A percentile compares a stretch with the other conserved stretches of the same genome.
phyloP scores from a whole-genome alignment of 2,797 vertebrate genomes.

The Atherinosoma microstoma region DNA sequence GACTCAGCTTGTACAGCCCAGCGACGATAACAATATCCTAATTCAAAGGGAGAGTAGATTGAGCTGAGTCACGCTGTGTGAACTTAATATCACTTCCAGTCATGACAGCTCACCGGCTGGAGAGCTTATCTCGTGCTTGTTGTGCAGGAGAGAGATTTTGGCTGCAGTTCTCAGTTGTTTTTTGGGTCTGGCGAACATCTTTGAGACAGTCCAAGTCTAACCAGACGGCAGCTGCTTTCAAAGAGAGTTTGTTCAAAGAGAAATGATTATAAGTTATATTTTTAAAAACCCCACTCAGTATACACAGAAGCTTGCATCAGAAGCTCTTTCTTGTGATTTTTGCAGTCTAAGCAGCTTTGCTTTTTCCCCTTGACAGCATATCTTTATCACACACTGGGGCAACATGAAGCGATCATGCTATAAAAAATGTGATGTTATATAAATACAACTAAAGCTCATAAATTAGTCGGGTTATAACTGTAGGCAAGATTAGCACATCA shows the following conservation, averaged over 20 bases:
- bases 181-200: background rate
- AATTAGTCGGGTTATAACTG: background rate
- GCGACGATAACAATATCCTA: slow-evolving; percentile 27
- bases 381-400: background rate
- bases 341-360: background rate
- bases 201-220: background rate
- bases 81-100: slow-evolving; percentile 52
- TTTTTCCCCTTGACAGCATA: slow-evolving; percentile 6
- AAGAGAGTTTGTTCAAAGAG: slow-evolving; percentile 5
- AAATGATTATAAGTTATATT: background rate
- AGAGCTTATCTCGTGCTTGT: slow-evolving; percentile 25
- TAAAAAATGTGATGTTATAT: background rate
- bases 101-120: background rate
- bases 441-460: background rate
- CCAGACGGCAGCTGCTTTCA: background rate
- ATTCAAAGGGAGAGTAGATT: slow-evolving; percentile 29
- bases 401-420: background rate
- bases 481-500: slow-evolving; percentile 5
- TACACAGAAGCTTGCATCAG: background rate
- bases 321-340: background rate
- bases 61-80: slow-evolving; percentile 40
- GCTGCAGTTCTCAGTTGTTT: slow-evolving; percentile 1
- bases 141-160: background rate
- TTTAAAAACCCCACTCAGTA: background rate
- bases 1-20: slow-evolving; percentile 39